Evolutionary conservation across 2,888 invertebrate species (phyloP).

Genomic region (Agrochola litura): DNA sequence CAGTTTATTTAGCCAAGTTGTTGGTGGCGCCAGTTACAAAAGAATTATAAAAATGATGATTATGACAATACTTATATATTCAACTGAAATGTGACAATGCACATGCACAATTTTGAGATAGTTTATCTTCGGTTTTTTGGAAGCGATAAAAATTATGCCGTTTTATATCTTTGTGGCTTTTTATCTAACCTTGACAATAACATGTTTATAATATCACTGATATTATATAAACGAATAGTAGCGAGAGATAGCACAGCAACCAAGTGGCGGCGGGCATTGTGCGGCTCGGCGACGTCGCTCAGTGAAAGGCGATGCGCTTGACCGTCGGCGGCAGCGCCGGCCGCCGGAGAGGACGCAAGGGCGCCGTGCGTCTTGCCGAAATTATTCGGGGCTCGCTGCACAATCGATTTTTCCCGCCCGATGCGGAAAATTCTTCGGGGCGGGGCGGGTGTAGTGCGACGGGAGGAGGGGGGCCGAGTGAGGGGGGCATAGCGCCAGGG

Average conservation of each 20-base stretch:
- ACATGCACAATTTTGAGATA: slow-evolving; percentile 58
- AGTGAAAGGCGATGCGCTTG: slow-evolving; percentile 84
- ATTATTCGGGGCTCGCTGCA: slow-evolving; percentile 90
- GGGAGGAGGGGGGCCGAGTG: slow-evolving; percentile 78
- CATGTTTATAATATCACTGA: slow-evolving; percentile 51
- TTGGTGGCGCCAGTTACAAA: neutral
- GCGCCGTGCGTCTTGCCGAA: slow-evolving; percentile 91
- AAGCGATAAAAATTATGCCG: slow-evolving; percentile 48
- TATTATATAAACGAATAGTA: slow-evolving; percentile 52
- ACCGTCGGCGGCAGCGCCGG: slow-evolving; percentile 75
- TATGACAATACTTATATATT: slow-evolving; percentile 3
- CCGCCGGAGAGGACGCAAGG: slow-evolving; percentile 83
- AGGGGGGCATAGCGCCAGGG: slow-evolving; percentile 81
- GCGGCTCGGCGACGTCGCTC: slow-evolving; percentile 51
- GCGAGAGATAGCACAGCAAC: slow-evolving; percentile 41
- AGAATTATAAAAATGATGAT: slow-evolving; percentile 6
- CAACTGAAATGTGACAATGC: slow-evolving; percentile 42
- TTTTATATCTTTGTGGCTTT: slow-evolving; percentile 46
- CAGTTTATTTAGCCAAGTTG: slow-evolving; percentile 12
- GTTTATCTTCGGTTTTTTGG: slow-evolving; percentile 48
- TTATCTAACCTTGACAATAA: slow-evolving; percentile 65
- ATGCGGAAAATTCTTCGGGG: slow-evolving; percentile 90
- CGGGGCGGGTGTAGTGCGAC: slow-evolving; percentile 86
- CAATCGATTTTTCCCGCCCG: slow-evolving; percentile 91
- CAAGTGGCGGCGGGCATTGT: slow-evolving; percentile 50